Evolutionary conservation across 2,888 invertebrate species (phyloP).

Genomic region (Clistopyga incitator): DNA sequence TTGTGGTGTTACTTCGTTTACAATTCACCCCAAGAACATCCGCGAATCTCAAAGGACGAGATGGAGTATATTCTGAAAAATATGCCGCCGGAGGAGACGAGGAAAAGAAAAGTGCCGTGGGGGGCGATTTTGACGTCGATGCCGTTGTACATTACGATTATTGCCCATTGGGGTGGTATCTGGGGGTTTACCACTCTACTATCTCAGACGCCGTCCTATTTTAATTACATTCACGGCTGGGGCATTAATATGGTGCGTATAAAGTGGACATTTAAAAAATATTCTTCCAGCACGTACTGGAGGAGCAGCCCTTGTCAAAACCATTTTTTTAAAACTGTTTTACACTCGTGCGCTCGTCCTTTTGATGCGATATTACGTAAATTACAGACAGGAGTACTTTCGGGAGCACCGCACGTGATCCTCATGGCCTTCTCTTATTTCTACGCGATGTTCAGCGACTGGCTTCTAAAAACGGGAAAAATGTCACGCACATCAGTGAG

Average conservation of each 20-base stretch:
- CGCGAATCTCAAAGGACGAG: slow-evolving; percentile 87
- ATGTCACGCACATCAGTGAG: slow-evolving; percentile 87
- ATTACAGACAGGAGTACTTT: slow-evolving; percentile 87
- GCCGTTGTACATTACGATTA: slow-evolving; percentile 87
- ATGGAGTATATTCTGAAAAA: slow-evolving; percentile 86
- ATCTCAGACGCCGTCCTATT: slow-evolving; percentile 90
- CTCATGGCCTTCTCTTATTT: slow-evolving; percentile 86
- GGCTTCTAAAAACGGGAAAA: slow-evolving; percentile 86
- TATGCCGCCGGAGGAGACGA: slow-evolving; percentile 82
- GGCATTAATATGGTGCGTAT: slow-evolving; percentile 87
- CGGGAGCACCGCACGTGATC: slow-evolving; percentile 87
- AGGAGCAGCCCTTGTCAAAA: too few relatives aligned
- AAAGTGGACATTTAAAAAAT: neutral
- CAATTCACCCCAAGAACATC: slow-evolving; percentile 89
- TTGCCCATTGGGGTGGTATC: slow-evolving; percentile 88
- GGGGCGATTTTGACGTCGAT: slow-evolving; percentile 86
- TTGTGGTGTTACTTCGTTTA: slow-evolving; percentile 88
- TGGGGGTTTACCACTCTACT: slow-evolving; percentile 90
- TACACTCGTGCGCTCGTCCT: neutral
- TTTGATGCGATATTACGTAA: slow-evolving; percentile 31
- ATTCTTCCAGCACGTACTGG: too few relatives aligned
- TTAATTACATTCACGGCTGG: slow-evolving; percentile 89
- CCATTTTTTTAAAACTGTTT: neutral
- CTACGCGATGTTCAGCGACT: slow-evolving; percentile 87
- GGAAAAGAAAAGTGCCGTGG: slow-evolving; percentile 86